These are phyloP conservation scores for Alouatta caraya DNA, from an alignment of 2,797 vertebrate genomes.

Conservation along the genomic window DNA sequence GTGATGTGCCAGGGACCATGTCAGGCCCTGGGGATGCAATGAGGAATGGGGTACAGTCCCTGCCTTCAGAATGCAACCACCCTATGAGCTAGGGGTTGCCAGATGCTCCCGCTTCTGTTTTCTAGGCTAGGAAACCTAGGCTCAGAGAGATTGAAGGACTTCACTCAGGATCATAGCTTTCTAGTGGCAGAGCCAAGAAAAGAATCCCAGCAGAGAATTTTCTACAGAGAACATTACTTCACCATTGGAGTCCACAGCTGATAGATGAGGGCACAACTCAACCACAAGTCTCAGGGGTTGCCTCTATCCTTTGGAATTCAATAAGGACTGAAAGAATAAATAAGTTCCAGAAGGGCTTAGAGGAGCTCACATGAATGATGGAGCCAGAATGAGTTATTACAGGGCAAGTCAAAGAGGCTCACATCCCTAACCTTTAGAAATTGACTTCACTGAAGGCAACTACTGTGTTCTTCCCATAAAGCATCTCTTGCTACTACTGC, in stretches of 20 bases:
- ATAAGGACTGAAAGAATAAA: constrained; percentile 62
- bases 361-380: constrained; percentile 44
- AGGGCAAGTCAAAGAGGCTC: constrained; percentile 33
- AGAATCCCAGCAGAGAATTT: constrained; percentile 42
- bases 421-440: constrained; percentile 58
- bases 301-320: constrained; percentile 55
- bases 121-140: background rate
- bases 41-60: background rate
- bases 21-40: background rate
- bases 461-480: background rate
- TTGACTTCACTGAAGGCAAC: constrained; percentile 16
- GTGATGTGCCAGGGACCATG: background rate
- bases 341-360: constrained; percentile 53
- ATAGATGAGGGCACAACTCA: constrained; percentile 29
- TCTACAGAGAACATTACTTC: constrained; percentile 28
- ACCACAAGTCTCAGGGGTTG: constrained; percentile 15
- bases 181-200: background rate
- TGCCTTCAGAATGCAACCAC: background rate
- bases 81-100: background rate
- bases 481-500: background rate
- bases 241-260: constrained; percentile 11
- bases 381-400: constrained; percentile 55
- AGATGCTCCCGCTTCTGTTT: background rate
- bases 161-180: constrained; percentile 18
- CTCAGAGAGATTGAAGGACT: background rate